Percentiles rank a stretch among this genome's conserved stretches.
These are phyloP conservation scores for Rhinogobius similis DNA, from an alignment of 2,113 vertebrate species.

Conservation along the genomic window DNA sequence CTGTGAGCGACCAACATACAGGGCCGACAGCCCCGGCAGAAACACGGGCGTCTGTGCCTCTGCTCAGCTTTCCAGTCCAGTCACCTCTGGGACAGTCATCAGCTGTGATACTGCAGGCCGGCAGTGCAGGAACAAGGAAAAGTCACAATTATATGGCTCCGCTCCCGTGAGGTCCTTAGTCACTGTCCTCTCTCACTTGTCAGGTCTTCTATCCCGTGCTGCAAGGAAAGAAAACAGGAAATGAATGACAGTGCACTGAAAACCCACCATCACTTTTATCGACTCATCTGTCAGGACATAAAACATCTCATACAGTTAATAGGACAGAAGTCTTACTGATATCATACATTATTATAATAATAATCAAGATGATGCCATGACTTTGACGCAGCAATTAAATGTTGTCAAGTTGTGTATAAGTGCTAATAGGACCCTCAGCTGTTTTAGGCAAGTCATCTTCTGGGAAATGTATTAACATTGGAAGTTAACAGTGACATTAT, in stretches of 20 bases:
- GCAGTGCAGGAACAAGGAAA: slow-evolving; percentile 35
- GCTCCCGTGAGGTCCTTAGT: slow-evolving; percentile 60
- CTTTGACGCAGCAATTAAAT: slow-evolving; percentile 50
- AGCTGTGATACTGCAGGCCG: slow-evolving; percentile 55
- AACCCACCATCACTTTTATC: slow-evolving; percentile 63
- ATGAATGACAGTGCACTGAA: slow-evolving; percentile 61
- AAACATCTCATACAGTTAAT: slow-evolving; percentile 62
- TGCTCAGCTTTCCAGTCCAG: slow-evolving; percentile 65
- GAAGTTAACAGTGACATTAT: slow-evolving; percentile 12
- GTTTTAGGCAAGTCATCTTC: background rate
- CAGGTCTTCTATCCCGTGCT: slow-evolving; percentile 71
- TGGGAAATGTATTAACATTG: slow-evolving; percentile 22
- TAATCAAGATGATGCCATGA: slow-evolving; percentile 44
- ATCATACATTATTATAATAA: slow-evolving; percentile 48
- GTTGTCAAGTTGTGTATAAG: slow-evolving; percentile 45
- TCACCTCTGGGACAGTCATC: slow-evolving; percentile 69
- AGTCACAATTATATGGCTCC: slow-evolving; percentile 29
- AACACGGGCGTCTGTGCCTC: slow-evolving; percentile 53
- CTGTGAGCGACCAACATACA: slow-evolving; percentile 70
- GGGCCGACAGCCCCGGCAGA: slow-evolving; percentile 52
- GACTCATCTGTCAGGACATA: slow-evolving; percentile 63
- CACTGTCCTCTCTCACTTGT: slow-evolving; percentile 53
- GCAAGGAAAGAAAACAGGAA: slow-evolving; percentile 61
- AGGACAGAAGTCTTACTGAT: slow-evolving; percentile 54
- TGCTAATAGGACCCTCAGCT: slow-evolving; percentile 31